Conservation (phyloP, 30 jellyfish, hydroid and myxozoan species). For the Catostylus mosaicus region DNA sequence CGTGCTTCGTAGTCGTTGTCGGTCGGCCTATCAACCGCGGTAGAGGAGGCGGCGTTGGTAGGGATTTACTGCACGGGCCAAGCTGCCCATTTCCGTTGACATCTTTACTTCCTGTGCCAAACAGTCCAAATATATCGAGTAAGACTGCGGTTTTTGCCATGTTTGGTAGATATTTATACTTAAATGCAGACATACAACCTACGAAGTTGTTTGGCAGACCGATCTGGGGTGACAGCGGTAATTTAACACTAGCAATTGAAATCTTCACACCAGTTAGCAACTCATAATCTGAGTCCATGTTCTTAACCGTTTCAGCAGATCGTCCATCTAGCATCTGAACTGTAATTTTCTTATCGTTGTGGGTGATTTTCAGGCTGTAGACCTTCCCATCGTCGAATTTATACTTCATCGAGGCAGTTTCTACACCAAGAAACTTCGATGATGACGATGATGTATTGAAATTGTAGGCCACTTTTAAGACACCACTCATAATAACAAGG, state of each 20-base stretch:
- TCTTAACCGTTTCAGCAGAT: conserved; percentile 13
- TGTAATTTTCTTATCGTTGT: conserved; percentile 41
- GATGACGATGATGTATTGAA: conserved; percentile 29
- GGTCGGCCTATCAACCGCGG: conserved; percentile 51
- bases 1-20: conserved; percentile 19
- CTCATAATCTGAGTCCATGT: conserved; percentile 3
- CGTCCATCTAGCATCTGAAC: conserved; percentile 30
- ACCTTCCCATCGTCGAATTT: conserved; percentile 47
- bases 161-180: conserved; percentile 31
- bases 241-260: conserved; percentile 29
- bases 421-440: conserved; percentile 7
- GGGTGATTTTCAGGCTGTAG: conserved; percentile 27
- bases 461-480: conserved; percentile 29
- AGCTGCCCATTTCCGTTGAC: conserved; percentile 31
- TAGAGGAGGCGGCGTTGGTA: conserved; percentile 70
- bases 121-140: conserved; percentile 44
- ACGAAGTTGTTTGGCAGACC: conserved; percentile 37
- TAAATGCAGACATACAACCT: conserved; percentile 70
- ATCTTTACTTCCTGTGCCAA: conserved; percentile 13
- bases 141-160: conserved; percentile 30
- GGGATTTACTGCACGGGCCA: conserved; percentile 53
- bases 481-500: conserved; percentile 52
- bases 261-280: conserved; percentile 53
- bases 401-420: conserved; percentile 6
- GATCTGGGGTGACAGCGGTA: conserved; percentile 33